These are phyloP conservation scores for Zaprionus nigranus DNA, from an alignment of 1,140 invertebrate genomes.

Conservation along the genomic window DNA sequence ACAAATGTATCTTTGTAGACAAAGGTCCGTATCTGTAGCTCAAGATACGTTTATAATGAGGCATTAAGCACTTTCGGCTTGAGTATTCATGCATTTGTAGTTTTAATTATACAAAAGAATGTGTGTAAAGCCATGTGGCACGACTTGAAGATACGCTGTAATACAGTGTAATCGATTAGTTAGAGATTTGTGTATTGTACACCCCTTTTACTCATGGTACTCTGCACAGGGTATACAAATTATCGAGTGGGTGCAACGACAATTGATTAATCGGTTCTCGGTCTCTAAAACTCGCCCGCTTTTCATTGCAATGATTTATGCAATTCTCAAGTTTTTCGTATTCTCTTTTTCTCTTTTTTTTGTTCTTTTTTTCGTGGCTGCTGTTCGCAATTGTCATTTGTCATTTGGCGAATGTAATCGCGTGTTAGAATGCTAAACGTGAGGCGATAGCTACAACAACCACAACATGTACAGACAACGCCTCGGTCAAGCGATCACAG, in stretches of 20 bases:
- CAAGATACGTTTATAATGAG: conserved; percentile 45
- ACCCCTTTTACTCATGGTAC: neutral
- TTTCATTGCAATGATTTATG: conserved; percentile 42
- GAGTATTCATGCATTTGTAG: conserved; percentile 42
- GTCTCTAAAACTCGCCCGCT: conserved; percentile 17
- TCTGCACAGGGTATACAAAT: conserved; percentile 2
- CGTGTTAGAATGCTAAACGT: conserved; percentile 62
- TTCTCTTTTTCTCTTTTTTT: conserved; percentile 8
- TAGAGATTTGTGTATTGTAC: too few relatives aligned
- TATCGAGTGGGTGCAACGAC: conserved; percentile 50
- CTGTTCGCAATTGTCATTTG: conserved; percentile 36
- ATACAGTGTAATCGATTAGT: neutral
- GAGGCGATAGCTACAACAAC: conserved; percentile 27
- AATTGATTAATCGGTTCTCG: conserved; percentile 66
- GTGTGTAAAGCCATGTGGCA: neutral
- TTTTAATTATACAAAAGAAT: conserved; percentile 54
- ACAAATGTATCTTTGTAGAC: conserved; percentile 13
- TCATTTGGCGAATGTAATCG: conserved; percentile 43
- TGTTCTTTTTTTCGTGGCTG: conserved; percentile 13
- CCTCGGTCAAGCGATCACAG: conserved; percentile 43
- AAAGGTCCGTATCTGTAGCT: conserved; percentile 16
- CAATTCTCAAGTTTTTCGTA: conserved; percentile 11
- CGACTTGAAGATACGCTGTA: conserved; percentile 3
- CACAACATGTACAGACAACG: conserved; percentile 20
- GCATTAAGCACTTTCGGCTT: conserved; percentile 57